Evolutionary conservation across 2,113 vertebrate genomes (phyloP), one percentile per base, ranked within the genome.

Genomic region (Myotis brandtii): DNA sequence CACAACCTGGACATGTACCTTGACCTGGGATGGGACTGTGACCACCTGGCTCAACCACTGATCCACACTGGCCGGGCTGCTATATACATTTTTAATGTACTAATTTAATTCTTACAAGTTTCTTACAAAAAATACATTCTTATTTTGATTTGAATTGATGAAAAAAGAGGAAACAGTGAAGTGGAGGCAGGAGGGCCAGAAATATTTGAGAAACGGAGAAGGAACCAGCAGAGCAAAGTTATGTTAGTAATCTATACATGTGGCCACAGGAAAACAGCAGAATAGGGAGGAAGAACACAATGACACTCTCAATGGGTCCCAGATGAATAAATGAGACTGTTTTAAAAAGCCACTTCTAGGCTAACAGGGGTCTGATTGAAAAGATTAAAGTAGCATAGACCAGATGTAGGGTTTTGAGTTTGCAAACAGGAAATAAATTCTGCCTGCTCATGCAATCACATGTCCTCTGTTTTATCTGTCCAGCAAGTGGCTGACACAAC

Each of bases 361-460:
- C 66, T 72, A 56, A 79, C 46, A 34, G 59, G 12, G 54, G 5
- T 81, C 88, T 87, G 27, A 50, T 52, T 54, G 66, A 86, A 92
- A 83, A 95, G 92, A 81, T 86, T 80, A 93, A 88, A 80, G 69
- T 17, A 69, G 79, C 73, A 77, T 32, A 34, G 69, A 83, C 48
- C 50, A 91, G 91, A 94, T 40, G 54, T 2, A 70, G 64, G 37
- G 54, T 62, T 82, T 40, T 73, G 62, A 48, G 82, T 21, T 73
- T 50, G 64, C 17, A 69, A 86, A 70, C 69, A 83, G 96, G 95
- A 97, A 97, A 86, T 69, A 37, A 93, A n/a, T 37, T 8, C 83
- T 93, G 89, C 30, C 66, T 25, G 79, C 69, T 92, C 79, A 46
- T 17, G 64, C 30, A 85, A 25, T 96, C 93, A 93, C 86, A 34